Base-by-base conservation (phyloP, 2,113 vertebrate species). In the Globicephala melas region DNA sequence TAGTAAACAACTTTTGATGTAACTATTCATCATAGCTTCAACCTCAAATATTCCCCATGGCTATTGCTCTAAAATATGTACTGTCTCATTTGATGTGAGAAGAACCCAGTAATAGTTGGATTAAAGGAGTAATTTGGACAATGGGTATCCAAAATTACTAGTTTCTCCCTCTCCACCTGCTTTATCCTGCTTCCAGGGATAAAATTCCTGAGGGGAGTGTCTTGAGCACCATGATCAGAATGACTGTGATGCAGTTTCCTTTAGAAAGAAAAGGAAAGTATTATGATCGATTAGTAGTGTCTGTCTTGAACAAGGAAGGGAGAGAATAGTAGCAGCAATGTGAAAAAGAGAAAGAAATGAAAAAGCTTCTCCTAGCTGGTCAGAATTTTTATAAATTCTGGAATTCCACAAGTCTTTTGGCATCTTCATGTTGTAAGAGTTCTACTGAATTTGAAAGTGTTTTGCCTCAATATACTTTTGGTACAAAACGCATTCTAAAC, bases 111-210 rank as follows among this genome's bases (percentile, higher is more conserved):
- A 33, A 60, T 20, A 55, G 15, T 25, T 55, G n/a, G 6, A 86
- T n/a, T 65, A 84, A 94, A 90, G 71, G 50, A 20, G 41, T 21
- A 41, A 14, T 85, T 87, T 53, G n/a, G 41, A n/a, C 11, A 84
- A 58, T 0, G 47, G 10, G 38, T 25, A 67, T 87, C 58, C 26
- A 62, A 21, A 9, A 53, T 7, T 60, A 31, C 31, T 28, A 8
- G 2, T 26, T 44, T 50, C 17, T 26, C 10, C 28, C 17, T 15
- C 1, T 28, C 8, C 7, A n/a, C 2, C 0, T 38, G 11, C 11
- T 58, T 21, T 53, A 53, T 84, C 36, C 60, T 85, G 20, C 9
- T 28, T 71, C 15, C 8, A 36, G 5, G 9, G 12, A 23, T 63
- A 84, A 9, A 53, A 60, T 58, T 67, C 13, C 67, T 68, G 18